phyloP scores from a whole-genome alignment of 1,140 invertebrate species.

The Homalodisca vitripennis region DNA sequence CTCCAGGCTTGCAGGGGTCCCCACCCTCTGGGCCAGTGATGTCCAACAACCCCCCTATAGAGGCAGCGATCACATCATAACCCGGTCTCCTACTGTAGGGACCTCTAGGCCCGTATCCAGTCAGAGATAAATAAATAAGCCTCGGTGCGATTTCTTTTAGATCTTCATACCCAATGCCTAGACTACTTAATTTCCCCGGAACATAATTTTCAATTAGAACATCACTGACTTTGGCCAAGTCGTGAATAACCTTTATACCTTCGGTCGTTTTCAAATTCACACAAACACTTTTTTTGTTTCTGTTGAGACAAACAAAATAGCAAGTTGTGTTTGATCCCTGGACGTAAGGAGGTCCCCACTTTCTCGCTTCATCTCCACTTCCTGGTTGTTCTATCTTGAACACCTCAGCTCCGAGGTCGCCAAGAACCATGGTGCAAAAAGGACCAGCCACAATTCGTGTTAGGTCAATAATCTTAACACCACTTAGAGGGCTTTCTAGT shows the following conservation, averaged over 20 bases:
- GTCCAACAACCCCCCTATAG: constrained; percentile 84
- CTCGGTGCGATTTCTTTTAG: constrained; percentile 69
- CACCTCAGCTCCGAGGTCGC: constrained; percentile 92
- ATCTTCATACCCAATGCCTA: constrained; percentile 78
- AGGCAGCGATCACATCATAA: constrained; percentile 95
- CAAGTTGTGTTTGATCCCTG: constrained; percentile 67
- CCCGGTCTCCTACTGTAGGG: constrained; percentile 84
- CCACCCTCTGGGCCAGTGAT: constrained; percentile 85
- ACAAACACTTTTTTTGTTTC: constrained; percentile 95
- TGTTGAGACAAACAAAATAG: constrained; percentile 87
- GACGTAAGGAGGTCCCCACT: constrained; percentile 92
- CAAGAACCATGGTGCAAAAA: constrained; percentile 87
- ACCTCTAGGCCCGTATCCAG: constrained; percentile 85
- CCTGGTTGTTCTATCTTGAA: constrained; percentile 85
- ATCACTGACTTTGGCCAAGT: constrained; percentile 76
- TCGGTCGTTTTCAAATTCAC: constrained; percentile 74
- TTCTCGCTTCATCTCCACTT: constrained; percentile 85
- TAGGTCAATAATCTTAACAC: constrained; percentile 77
- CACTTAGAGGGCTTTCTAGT: constrained; percentile 49
- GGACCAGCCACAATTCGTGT: constrained; percentile 77
- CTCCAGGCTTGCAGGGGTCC: constrained; percentile 87
- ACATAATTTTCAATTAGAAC: constrained; percentile 94
- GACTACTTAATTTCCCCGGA: constrained; percentile 79
- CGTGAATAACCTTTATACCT: constrained; percentile 71
- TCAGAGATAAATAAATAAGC: constrained; percentile 92